Evolutionary conservation across 2,113 vertebrate genomes (phyloP).

Genomic region (Hyla sarda): DNA sequence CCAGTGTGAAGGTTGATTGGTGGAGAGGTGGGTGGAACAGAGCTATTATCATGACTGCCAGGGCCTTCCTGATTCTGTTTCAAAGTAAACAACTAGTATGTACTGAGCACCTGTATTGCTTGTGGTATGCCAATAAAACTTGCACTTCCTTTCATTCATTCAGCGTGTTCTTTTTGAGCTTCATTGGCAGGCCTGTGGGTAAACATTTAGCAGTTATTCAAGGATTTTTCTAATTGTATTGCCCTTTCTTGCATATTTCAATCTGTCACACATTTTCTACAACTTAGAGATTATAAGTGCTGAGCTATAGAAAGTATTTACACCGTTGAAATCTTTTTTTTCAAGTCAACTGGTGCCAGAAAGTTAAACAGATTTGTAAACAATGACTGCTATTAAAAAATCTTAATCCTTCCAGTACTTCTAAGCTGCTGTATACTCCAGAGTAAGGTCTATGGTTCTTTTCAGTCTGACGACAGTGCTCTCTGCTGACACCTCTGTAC

Average conservation of each 20-base stretch:
- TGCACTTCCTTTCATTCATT: constrained; percentile 8
- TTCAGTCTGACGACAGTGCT: too few relatives aligned
- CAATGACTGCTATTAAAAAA: too few relatives aligned
- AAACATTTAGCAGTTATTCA: constrained; percentile 4
- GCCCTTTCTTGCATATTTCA: background rate
- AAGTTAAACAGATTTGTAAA: too few relatives aligned
- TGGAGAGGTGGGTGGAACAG: constrained; percentile 68
- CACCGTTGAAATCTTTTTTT: too few relatives aligned
- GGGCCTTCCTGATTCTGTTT: constrained; percentile 17
- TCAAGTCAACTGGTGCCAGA: too few relatives aligned
- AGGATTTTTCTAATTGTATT: background rate
- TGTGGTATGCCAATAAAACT: background rate
- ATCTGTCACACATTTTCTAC: background rate
- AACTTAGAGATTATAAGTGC: background rate
- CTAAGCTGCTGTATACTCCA: too few relatives aligned
- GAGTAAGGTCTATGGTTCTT: too few relatives aligned
- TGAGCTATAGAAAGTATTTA: too few relatives aligned
- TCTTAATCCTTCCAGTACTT: too few relatives aligned
- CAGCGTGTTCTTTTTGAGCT: background rate
- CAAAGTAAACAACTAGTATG: constrained; percentile 39
- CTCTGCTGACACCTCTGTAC: too few relatives aligned
- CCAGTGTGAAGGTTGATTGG: constrained; percentile 64
- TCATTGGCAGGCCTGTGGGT: background rate
- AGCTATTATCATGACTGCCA: constrained; percentile 58
- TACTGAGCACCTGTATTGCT: constrained; percentile 19